phyloP scores from a whole-genome alignment of 2,797 vertebrate species.

The Urophycis tenuis region DNA sequence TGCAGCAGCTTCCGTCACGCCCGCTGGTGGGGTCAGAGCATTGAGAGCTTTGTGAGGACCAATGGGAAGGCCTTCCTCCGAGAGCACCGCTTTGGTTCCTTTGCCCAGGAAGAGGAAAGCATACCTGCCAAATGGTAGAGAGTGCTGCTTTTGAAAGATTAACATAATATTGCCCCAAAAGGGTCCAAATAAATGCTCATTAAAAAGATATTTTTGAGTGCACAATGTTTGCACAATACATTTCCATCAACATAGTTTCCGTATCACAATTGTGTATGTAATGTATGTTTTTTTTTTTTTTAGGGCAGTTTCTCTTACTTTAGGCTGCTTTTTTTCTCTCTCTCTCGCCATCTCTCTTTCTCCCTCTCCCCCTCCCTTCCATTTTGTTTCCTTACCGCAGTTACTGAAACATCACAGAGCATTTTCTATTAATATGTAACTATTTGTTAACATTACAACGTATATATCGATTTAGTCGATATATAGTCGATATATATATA shows the following conservation, averaged over 20 bases:
- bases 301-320: not conserved
- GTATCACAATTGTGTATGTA: too few relatives aligned
- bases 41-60: slow-evolving; percentile 82
- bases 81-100: slow-evolving; percentile 88
- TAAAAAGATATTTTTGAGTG: too few relatives aligned
- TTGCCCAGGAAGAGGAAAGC: slow-evolving; percentile 82
- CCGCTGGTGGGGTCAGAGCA: slow-evolving; percentile 93
- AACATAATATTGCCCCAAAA: not conserved
- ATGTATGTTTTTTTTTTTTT: not conserved
- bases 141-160: not conserved
- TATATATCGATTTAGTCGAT: too few relatives aligned
- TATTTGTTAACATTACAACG: too few relatives aligned
- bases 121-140: slow-evolving; percentile 84
- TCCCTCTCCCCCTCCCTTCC: too few relatives aligned
- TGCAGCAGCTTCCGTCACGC: slow-evolving; percentile 91
- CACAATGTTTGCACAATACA: too few relatives aligned
- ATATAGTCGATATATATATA: too few relatives aligned
- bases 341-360: not conserved
- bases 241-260: too few relatives aligned
- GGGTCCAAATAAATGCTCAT: not conserved
- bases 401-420: too few relatives aligned
- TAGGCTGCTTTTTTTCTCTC: not conserved
- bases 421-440: too few relatives aligned
- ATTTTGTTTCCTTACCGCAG: too few relatives aligned
- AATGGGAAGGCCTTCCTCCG: slow-evolving; percentile 83